Evolutionary conservation across 1,140 invertebrate genomes (phyloP).

Genomic region (Platyura marginata): DNA sequence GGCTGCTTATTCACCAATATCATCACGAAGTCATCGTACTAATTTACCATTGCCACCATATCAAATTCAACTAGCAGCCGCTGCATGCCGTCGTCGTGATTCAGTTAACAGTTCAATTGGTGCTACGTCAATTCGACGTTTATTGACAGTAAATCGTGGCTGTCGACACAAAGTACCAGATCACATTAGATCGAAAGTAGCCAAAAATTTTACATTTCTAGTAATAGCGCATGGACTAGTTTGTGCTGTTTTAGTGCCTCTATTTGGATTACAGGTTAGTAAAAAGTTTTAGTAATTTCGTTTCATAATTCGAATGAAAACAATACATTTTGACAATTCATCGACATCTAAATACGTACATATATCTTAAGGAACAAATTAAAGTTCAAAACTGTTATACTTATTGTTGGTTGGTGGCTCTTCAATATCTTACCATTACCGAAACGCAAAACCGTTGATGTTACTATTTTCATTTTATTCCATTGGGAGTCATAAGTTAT

Average conservation of each 20-base stretch:
- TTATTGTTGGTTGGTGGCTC: no score
- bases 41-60: constrained; percentile 24
- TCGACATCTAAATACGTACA: no score
- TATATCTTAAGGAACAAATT: no score
- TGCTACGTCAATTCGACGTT: constrained; percentile 38
- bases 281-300: no score
- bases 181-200: constrained; percentile 30
- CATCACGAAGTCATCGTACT: constrained; percentile 27
- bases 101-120: constrained; percentile 44
- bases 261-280: constrained; percentile 32
- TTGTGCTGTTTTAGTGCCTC: constrained; percentile 36
- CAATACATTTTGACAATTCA: no score
- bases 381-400: no score
- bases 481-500: no score
- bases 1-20: constrained; percentile 37
- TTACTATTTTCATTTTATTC: no score
- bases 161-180: constrained; percentile 27
- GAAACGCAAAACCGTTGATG: no score
- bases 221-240: constrained; percentile 35
- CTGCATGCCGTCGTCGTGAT: constrained; percentile 31
- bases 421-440: no score
- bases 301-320: no score
- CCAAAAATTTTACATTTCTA: constrained; percentile 33
- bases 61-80: constrained; percentile 19
- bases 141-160: constrained; percentile 36